Evolutionary conservation across 2,888 invertebrate genomes (phyloP).

Genomic region (Philonicus albiceps): DNA sequence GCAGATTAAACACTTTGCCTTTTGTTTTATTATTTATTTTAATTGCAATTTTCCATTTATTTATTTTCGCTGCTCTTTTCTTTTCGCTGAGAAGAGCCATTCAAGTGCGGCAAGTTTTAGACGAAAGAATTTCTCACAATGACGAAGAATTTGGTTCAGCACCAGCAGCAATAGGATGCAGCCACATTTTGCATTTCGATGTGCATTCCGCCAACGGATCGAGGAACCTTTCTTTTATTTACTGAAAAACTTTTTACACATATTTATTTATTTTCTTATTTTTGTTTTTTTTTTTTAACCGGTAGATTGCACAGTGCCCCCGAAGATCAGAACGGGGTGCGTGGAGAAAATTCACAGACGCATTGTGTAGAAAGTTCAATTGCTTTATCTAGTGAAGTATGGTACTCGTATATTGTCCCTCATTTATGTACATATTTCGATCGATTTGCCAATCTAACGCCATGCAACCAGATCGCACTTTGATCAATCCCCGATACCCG

Average conservation of each 20-base stretch:
- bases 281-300: neutral
- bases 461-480: slow-evolving; percentile 12
- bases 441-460: slow-evolving; percentile 29
- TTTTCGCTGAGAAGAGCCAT: neutral
- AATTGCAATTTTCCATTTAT: slow-evolving; percentile 16
- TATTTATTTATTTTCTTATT: neutral
- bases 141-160: neutral
- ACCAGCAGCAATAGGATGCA: neutral
- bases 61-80: neutral
- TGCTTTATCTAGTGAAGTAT: neutral
- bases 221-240: slow-evolving; percentile 14
- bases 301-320: neutral
- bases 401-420: neutral
- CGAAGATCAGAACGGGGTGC: neutral
- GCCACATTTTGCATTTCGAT: neutral
- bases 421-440: neutral
- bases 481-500: neutral
- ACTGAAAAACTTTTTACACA: neutral
- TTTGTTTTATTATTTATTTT: slow-evolving; percentile 16
- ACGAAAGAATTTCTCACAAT: slow-evolving; percentile 29
- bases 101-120: slow-evolving; percentile 29
- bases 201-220: slow-evolving; percentile 2
- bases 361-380: slow-evolving; percentile 18
- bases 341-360: neutral
- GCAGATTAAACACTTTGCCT: slow-evolving; percentile 5